Conservation (phyloP, 2,888 invertebrate species). For the Epistrophe grossulariae region DNA sequence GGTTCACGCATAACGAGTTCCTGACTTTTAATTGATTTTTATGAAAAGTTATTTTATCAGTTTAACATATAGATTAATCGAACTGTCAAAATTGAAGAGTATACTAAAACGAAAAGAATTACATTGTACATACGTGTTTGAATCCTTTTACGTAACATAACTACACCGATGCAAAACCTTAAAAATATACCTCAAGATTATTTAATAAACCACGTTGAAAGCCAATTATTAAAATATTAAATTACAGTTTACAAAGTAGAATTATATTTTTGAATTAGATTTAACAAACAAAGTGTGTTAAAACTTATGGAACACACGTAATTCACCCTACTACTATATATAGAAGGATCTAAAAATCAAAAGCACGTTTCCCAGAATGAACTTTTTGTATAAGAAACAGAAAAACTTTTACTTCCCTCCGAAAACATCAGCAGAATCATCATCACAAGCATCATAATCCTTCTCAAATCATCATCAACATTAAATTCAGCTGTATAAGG, state of each 20-base stretch:
- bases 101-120: too few relatives aligned
- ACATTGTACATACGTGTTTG: too few relatives aligned
- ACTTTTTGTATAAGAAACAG: neutral
- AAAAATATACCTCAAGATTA: too few relatives aligned
- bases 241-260: neutral
- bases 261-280: neutral
- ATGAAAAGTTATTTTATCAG: too few relatives aligned
- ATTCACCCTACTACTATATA: neutral
- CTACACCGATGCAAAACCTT: too few relatives aligned
- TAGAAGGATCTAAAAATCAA: neutral
- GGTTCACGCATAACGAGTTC: too few relatives aligned
- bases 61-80: too few relatives aligned
- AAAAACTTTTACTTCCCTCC: constrained; percentile 19
- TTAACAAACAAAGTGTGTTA: neutral
- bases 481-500: constrained; percentile 2
- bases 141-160: too few relatives aligned
- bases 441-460: constrained; percentile 10
- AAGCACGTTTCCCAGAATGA: neutral
- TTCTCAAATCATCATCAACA: constrained; percentile 41
- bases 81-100: too few relatives aligned
- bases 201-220: neutral
- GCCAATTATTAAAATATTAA: neutral
- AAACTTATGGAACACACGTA: neutral
- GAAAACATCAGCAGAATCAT: neutral
- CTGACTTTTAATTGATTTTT: too few relatives aligned